These are phyloP conservation scores for Styela clava DNA, from an alignment of 23 tunicate genomes.

Conservation along the genomic window DNA sequence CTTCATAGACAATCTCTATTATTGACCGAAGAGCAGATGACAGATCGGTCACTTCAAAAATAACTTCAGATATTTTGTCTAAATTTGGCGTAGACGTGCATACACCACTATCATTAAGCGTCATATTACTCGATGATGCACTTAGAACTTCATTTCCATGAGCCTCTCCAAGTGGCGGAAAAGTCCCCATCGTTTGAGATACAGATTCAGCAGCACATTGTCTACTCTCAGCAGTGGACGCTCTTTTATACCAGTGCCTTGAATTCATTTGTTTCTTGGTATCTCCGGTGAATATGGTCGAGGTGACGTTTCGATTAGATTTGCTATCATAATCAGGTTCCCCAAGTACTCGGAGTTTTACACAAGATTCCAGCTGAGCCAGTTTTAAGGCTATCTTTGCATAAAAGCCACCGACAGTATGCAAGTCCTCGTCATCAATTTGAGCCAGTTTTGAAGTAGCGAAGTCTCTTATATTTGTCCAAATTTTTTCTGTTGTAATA, in stretches of 20 bases:
- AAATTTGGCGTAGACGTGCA: neutral
- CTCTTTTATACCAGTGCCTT: constrained; percentile 1
- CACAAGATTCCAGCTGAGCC: constrained; percentile 47
- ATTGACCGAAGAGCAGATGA: constrained; percentile 53
- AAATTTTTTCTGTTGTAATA: too few relatives aligned
- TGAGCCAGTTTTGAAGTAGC: too few relatives aligned
- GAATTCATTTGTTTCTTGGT: neutral
- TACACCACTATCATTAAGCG: too few relatives aligned
- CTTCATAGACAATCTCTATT: constrained; percentile 57
- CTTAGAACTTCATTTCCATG: too few relatives aligned
- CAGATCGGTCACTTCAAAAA: constrained; percentile 34
- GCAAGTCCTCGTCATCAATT: neutral
- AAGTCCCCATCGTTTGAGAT: neutral
- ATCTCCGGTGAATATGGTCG: neutral
- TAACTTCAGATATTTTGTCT: neutral
- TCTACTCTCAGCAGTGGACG: neutral
- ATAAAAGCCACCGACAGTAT: constrained; percentile 58
- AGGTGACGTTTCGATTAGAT: too few relatives aligned
- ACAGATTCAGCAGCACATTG: neutral
- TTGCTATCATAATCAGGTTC: neutral
- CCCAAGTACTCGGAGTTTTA: constrained; percentile 35
- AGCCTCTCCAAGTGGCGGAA: neutral
- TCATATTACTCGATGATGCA: neutral
- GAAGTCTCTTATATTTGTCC: too few relatives aligned
- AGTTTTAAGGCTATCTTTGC: constrained; percentile 37